Percentiles rank a stretch among this genome's conserved stretches.
Evolutionary conservation across 1,140 invertebrate genomes (phyloP).

Genomic region (Drosophila sucinea): DNA sequence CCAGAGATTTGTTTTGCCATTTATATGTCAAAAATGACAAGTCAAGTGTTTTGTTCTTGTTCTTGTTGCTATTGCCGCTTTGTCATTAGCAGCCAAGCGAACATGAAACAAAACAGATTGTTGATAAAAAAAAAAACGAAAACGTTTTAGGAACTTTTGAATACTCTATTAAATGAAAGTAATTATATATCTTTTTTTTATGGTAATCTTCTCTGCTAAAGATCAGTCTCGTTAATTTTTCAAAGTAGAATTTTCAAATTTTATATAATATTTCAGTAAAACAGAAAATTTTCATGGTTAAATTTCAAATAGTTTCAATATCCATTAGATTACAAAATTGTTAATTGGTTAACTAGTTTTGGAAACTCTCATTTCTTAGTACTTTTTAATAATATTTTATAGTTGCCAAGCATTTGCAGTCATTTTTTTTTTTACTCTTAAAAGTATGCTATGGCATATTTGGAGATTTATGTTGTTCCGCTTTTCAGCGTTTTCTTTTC

Average conservation of each 20-base stretch:
- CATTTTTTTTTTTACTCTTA: not conserved
- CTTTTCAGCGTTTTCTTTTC: not conserved
- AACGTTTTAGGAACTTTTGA: not conserved
- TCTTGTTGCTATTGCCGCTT: conserved; percentile 52
- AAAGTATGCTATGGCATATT: conserved; percentile 1
- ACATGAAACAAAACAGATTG: conserved; percentile 23
- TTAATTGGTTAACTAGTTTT: too few relatives aligned
- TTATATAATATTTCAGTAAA: too few relatives aligned
- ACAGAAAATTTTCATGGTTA: too few relatives aligned
- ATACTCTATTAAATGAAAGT: conserved; percentile 21
- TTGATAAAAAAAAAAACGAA: conserved; percentile 26
- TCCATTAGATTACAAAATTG: too few relatives aligned
- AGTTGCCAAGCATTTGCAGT: too few relatives aligned
- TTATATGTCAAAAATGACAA: conserved; percentile 78
- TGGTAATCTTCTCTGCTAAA: too few relatives aligned
- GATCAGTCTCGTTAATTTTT: too few relatives aligned
- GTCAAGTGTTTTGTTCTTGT: conserved; percentile 69
- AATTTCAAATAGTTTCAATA: too few relatives aligned
- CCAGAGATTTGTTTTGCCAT: conserved; percentile 78
- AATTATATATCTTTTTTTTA: too few relatives aligned
- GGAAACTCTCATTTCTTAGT: too few relatives aligned
- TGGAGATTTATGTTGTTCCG: not conserved
- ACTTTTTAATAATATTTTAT: too few relatives aligned
- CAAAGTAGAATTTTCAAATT: too few relatives aligned
- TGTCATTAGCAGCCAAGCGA: conserved; percentile 63